phyloP scores from a whole-genome alignment of 2,113 vertebrate genomes.

The Uria aalge region DNA sequence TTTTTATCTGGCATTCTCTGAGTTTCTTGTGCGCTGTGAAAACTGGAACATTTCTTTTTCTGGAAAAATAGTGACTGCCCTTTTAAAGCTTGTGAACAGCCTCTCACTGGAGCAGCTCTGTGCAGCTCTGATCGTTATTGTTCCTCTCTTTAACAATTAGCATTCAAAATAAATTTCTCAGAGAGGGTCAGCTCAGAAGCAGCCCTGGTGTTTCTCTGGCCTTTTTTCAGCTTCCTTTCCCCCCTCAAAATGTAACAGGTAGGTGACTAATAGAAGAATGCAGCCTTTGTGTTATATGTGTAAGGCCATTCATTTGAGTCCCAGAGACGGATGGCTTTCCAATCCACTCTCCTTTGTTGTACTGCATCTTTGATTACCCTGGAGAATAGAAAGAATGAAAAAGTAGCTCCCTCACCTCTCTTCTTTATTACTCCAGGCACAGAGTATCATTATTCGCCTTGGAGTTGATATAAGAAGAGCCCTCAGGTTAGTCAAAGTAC shows the following conservation, averaged over 20 bases:
- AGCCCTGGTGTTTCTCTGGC: background rate
- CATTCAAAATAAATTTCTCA: background rate
- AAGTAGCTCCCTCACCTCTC: background rate
- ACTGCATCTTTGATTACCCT: constrained; percentile 47
- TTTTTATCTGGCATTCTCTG: background rate
- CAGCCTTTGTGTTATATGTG: background rate
- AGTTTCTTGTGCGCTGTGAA: background rate
- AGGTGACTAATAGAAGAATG: constrained; percentile 4
- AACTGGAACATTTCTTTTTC: background rate
- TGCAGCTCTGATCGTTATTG: background rate
- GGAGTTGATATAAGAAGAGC: constrained; percentile 11
- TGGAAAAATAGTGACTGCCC: background rate
- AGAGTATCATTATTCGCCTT: constrained; percentile 37
- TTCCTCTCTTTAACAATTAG: background rate
- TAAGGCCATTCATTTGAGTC: constrained; percentile 47
- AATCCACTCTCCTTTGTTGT: constrained; percentile 16
- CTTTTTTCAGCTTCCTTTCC: background rate
- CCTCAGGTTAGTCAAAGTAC: background rate
- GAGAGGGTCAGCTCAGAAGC: background rate
- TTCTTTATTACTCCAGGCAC: constrained; percentile 23
- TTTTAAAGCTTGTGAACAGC: background rate
- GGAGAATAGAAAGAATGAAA: constrained; percentile 37
- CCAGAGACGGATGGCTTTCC: constrained; percentile 29
- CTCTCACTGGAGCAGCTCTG: background rate
- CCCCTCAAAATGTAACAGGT: background rate